Conservation (phyloP, 2,888 invertebrate genomes). For the Ctena decussata region DNA sequence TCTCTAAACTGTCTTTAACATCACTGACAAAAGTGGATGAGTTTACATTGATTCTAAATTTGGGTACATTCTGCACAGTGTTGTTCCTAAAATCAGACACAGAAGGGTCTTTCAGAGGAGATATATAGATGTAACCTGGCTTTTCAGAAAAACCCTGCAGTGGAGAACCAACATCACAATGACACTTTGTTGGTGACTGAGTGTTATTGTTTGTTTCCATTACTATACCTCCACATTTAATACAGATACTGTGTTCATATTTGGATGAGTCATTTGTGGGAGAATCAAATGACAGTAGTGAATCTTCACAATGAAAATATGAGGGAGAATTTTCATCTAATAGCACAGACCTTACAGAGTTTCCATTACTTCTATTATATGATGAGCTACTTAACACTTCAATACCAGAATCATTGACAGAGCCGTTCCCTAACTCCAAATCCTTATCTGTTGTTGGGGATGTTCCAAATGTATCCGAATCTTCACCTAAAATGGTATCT, state of each 20-base stretch:
- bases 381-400: conserved; percentile 64
- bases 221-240: conserved; percentile 64
- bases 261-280: conserved; percentile 45
- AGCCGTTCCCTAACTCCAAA: conserved; percentile 41
- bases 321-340: conserved; percentile 63
- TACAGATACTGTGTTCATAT: conserved; percentile 58
- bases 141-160: background rate
- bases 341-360: conserved; percentile 58
- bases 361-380: conserved; percentile 64
- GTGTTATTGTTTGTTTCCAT: conserved; percentile 63
- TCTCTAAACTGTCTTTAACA: background rate
- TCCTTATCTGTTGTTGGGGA: conserved; percentile 52
- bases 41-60: background rate
- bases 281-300: conserved; percentile 59
- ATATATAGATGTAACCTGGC: background rate
- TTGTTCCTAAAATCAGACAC: background rate
- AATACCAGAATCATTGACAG: conserved; percentile 66
- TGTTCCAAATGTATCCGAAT: conserved; percentile 45
- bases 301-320: conserved; percentile 56
- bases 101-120: background rate
- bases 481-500: conserved; percentile 39
- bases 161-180: conserved; percentile 17
- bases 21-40: background rate
- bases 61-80: background rate
- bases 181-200: conserved; percentile 58